Evolutionary conservation across 1,140 invertebrate species (phyloP).

Genomic region (Sitophilus oryzae): DNA sequence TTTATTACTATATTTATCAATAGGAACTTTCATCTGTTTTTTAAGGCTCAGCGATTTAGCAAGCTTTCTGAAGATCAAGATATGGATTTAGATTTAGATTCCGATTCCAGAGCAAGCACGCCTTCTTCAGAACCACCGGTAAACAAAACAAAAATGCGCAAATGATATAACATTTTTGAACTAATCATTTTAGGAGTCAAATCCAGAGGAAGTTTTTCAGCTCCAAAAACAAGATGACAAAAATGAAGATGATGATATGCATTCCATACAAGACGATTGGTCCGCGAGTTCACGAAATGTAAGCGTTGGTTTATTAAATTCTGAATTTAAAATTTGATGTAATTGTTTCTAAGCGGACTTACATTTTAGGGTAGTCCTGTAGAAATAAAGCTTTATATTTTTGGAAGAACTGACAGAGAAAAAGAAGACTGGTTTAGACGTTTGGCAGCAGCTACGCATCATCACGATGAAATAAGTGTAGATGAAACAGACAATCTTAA

Average conservation of each 20-base stretch:
- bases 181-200: not conserved
- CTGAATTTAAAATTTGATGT: too few species aligned
- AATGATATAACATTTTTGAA: too few species aligned
- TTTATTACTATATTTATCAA: not conserved
- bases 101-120: slow-evolving; percentile 31
- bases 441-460: slow-evolving; percentile 30
- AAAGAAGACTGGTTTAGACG: slow-evolving; percentile 80
- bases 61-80: slow-evolving; percentile 37
- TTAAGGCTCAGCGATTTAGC: slow-evolving; percentile 38
- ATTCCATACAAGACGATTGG: slow-evolving; percentile 21
- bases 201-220: not conserved
- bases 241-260: slow-evolving; percentile 22
- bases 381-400: slow-evolving; percentile 56
- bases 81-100: slow-evolving; percentile 33
- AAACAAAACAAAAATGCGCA: too few species aligned
- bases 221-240: not conserved
- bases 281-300: slow-evolving; percentile 16
- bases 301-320: slow-evolving; percentile 15
- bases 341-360: too few species aligned
- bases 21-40: not conserved
- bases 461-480: not conserved
- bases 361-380: slow-evolving; percentile 26
- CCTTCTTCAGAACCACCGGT: slow-evolving; percentile 28
- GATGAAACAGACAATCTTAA: not conserved
- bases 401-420: slow-evolving; percentile 75